Evolutionary conservation across 2,888 invertebrate species (phyloP).

Genomic region (Sminthurides aquaticus): DNA sequence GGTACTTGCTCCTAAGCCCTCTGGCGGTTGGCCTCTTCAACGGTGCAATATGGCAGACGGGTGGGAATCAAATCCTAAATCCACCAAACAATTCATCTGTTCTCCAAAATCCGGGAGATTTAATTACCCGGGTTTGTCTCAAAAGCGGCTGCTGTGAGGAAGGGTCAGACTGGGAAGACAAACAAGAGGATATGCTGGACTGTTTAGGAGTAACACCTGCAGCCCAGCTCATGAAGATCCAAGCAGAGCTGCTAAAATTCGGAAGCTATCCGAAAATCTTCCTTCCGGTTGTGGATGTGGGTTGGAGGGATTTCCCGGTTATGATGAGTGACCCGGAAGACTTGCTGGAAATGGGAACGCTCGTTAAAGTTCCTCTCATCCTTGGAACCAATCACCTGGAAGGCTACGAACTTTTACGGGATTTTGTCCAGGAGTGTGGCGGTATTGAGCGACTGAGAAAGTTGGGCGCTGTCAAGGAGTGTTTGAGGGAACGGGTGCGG

Average conservation of each 20-base stretch:
- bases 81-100: slow-evolving; percentile 14
- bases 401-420: slow-evolving; percentile 35
- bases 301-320: slow-evolving; percentile 24
- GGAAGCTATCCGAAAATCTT: slow-evolving; percentile 29
- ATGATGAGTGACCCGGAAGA: slow-evolving; percentile 23
- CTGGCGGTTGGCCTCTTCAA: slow-evolving; percentile 29
- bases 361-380: slow-evolving; percentile 33
- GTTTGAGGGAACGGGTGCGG: slow-evolving; percentile 22
- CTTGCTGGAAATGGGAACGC: slow-evolving; percentile 27
- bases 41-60: slow-evolving; percentile 25
- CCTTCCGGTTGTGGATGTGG: slow-evolving; percentile 33
- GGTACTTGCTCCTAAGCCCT: slow-evolving; percentile 31
- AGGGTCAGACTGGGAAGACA: not conserved
- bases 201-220: slow-evolving; percentile 28
- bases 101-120: slow-evolving; percentile 19
- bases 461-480: slow-evolving; percentile 18
- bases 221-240: slow-evolving; percentile 23
- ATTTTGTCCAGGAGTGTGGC: slow-evolving; percentile 26
- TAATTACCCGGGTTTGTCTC: not conserved
- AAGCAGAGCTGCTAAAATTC: slow-evolving; percentile 30
- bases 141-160: slow-evolving; percentile 10
- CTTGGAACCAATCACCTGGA: slow-evolving; percentile 34
- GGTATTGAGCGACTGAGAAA: slow-evolving; percentile 11
- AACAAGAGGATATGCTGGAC: slow-evolving; percentile 16
- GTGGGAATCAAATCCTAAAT: not conserved